Conservation (phyloP, 2,797 vertebrate genomes). For the Pipistrellus kuhlii region DNA sequence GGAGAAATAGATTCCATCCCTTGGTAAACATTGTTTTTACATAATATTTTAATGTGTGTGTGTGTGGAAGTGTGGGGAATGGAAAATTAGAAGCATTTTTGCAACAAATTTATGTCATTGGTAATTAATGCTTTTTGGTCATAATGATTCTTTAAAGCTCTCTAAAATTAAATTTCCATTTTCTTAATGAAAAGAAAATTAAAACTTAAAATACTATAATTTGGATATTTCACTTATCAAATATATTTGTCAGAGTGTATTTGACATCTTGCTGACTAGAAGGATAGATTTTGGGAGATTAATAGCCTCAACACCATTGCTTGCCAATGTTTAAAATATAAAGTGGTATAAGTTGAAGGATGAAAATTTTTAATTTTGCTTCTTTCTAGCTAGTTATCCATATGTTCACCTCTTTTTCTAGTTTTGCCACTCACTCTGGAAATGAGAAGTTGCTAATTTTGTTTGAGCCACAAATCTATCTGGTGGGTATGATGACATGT, state of each 20-base stretch:
- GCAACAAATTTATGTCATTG: background rate
- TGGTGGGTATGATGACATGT: background rate
- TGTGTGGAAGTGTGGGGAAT: background rate
- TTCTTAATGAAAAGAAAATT: constrained; percentile 13
- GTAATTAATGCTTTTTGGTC: background rate
- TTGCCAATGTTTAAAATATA: background rate
- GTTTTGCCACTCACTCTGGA: background rate
- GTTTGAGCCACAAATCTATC: background rate
- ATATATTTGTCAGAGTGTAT: background rate
- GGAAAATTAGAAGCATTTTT: background rate
- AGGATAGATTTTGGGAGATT: background rate
- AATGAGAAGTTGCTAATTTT: background rate
- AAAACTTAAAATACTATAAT: background rate
- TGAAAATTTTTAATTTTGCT: background rate
- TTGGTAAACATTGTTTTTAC: background rate
- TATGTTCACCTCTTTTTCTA: background rate
- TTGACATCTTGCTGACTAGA: constrained; percentile 13
- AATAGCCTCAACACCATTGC: background rate
- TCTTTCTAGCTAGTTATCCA: background rate
- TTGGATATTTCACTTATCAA: constrained; percentile 31
- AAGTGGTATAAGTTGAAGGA: background rate
- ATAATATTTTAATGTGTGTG: background rate
- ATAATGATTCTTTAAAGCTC: background rate
- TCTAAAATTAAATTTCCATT: background rate
- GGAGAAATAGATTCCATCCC: background rate